Evolutionary conservation across 2,797 vertebrate species (phyloP), one percentile per base, ranked within the genome.

Genomic region (Sciaenops ocellatus): DNA sequence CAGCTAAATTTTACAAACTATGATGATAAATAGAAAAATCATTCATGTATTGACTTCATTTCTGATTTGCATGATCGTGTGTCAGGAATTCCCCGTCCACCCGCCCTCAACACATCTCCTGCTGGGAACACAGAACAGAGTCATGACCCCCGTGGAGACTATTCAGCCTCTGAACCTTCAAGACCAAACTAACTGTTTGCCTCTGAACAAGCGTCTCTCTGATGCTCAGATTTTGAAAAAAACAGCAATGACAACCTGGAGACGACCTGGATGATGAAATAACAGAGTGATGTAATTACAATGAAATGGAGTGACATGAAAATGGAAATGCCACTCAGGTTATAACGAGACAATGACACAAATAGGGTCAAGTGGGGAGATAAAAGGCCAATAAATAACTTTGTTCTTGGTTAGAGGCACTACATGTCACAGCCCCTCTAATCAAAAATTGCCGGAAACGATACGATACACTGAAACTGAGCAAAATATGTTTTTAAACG

Each of bases 271-370:
- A 51, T 90, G 86, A 88, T 79, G 88, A 88, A 85, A 87, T 57
- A 65, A 42, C 44, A 18, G 54, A 69, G 60, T 91, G 90, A 89
- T 90, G 88, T 79, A 92, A 92, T 87, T 84, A 80, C 73, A 76
- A 63, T 51, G 85, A 90, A 92, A 91, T n/a, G 65, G 17, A 79
- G 72, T 55, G 59, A 82, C 70, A 54, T 48, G 59, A 76, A 77
- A 85, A 79, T 30, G 44, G 20, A 65, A 68, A 72, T 22, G 20
- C 18, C 66, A 70, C 54, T 69, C 51, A 26, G 48, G 48, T 66
- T 65, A 34, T 38, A 57, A 67, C 1, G 6, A 66, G 66, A 20
- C 7, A n/a, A 38, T 34, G 55, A 62, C 73, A 73, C 55, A 69
- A 78, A 77, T 3, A 16, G 66, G 63, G 41, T 42, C 55, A 34